Evolutionary conservation across 2,113 vertebrate species (phyloP).

Genomic region (Felis catus): F.catus_Fca126_mat1.0 CM031415.1:197081001-197081500

Average conservation of each 20-base stretch:
- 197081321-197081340: background rate
- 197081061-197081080: background rate
- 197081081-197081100: accelerated
- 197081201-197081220: background rate
- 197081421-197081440: background rate
- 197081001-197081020: background rate
- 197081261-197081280: background rate
- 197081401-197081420: accelerated
- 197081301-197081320: background rate
- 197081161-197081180: background rate
- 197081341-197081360: background rate
- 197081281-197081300: background rate
- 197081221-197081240: background rate
- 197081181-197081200: background rate
- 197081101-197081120: background rate
- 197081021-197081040: background rate
- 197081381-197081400: background rate
- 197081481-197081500: background rate
- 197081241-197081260: background rate
- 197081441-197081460: accelerated
- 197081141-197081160: background rate
- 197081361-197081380: background rate
- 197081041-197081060: accelerated
- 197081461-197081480: background rate
- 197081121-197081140: accelerated